Base-by-base conservation (phyloP, 2,113 vertebrate genomes). In the Pelodiscus sinensis region DNA sequence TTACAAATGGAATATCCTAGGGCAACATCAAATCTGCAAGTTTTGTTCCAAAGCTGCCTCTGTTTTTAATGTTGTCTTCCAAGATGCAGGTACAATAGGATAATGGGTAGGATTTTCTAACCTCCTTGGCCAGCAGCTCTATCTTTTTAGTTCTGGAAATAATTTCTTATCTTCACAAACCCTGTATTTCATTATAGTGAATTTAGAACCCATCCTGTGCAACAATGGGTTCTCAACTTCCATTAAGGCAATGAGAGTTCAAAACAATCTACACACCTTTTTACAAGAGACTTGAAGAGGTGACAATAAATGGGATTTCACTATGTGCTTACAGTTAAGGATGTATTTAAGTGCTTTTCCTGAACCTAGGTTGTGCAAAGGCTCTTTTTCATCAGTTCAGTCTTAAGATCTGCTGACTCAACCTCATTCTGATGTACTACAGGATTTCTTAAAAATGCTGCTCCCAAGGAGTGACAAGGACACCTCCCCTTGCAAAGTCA, bases 131-230 rank as follows among this genome's bases (percentile, higher is more conserved):
- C 62, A 68, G 94, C 60, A 94, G 54, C 56, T 55, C 78, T 68
- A 60, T 89, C 60, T 79, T 83, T 95, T 95, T 92, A 94, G 77
- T 54, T 86, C n/a, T 9, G 65, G 79, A 84, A 94, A 90, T 94
- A 92, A 92, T 89, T 95, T 95, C 85, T 82, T 90, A 80, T 89
- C 94, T 92, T 88, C 91, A 83, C 85, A 90, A 97, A 86, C 92
- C 68, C 18, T 65, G 89, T 60, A 79, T 86, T 0, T 12, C 73
- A 27, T 96, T 97, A 87, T 0, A 81, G 92, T 92, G 75, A 50
- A 82, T 31, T 57, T 31, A 57, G 83, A 25, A 78, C 82, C 92
- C 90, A 78, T 82, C 81, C 90, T 86, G 54, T 68, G 83, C 88
- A 22, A 87, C 80, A 7, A 86, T 54, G n/a, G 87, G 81, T 89